Evolutionary conservation across 1,140 invertebrate species (phyloP).

Genomic region (Polyergus mexicanus): DNA sequence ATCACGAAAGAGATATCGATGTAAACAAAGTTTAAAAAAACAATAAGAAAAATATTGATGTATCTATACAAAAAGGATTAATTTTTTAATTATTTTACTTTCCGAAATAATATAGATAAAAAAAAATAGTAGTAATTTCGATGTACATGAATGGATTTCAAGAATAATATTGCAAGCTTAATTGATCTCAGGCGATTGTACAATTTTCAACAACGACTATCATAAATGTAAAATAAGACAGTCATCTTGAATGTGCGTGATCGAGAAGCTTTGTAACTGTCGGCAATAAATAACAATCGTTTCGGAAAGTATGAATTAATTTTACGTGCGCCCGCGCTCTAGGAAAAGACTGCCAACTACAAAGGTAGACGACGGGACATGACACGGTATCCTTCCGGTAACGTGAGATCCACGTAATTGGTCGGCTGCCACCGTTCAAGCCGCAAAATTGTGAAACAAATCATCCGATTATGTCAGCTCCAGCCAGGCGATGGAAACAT

Average conservation of each 20-base stretch:
- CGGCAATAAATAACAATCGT: conserved; percentile 17
- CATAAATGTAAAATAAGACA: conserved; percentile 6
- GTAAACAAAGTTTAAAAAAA: too few species aligned
- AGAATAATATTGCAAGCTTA: background rate
- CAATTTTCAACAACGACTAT: background rate
- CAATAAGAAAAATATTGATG: background rate
- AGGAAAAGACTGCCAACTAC: conserved; percentile 42
- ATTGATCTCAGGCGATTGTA: background rate
- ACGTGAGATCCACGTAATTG: conserved; percentile 53
- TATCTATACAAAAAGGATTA: background rate
- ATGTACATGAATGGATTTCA: background rate
- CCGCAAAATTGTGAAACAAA: conserved; percentile 59
- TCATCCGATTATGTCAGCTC: conserved; percentile 54
- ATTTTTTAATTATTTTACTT: background rate
- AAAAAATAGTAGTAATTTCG: background rate
- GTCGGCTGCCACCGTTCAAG: conserved; percentile 41
- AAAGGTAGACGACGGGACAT: conserved; percentile 35
- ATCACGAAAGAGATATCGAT: too few species aligned
- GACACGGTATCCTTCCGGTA: conserved; percentile 43
- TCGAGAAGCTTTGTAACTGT: background rate
- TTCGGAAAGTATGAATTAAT: conserved; percentile 32
- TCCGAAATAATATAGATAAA: background rate
- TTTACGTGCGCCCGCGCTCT: background rate
- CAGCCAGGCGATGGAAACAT: conserved; percentile 55
- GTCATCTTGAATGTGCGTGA: background rate